These are phyloP conservation scores for Taxidea taxus DNA, from an alignment of 2,113 vertebrate species.

Conservation along the genomic window DNA sequence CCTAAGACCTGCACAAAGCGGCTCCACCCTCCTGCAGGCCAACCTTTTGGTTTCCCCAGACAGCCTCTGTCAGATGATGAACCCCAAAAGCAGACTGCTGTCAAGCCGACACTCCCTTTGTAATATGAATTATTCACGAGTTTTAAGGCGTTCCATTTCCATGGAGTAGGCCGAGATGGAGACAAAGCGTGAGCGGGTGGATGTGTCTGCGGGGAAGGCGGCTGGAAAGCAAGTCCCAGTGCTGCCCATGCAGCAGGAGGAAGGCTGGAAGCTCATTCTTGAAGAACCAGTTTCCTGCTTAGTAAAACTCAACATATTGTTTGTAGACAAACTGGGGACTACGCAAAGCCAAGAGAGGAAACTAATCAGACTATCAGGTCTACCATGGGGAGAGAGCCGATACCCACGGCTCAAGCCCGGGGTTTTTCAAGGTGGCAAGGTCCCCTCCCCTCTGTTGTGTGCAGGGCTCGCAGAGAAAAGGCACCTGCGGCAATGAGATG, in stretches of 20 bases:
- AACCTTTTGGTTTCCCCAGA: no score
- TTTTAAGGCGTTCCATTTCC: background rate
- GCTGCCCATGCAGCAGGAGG: background rate
- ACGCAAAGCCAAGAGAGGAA: background rate
- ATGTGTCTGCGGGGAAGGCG: background rate
- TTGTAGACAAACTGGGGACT: background rate
- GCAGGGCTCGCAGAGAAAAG: background rate
- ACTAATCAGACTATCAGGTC: background rate
- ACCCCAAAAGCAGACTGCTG: background rate
- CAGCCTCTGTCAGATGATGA: background rate
- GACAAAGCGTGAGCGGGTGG: background rate
- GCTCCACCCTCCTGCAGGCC: background rate
- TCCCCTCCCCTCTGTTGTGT: accelerated
- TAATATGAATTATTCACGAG: background rate
- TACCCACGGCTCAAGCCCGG: background rate
- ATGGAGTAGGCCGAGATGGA: background rate
- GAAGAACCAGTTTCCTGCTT: background rate
- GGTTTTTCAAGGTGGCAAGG: background rate
- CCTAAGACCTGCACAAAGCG: background rate
- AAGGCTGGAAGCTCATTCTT: background rate
- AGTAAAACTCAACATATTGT: background rate
- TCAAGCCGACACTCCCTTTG: background rate
- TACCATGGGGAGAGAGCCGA: accelerated
- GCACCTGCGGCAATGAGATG: accelerated
- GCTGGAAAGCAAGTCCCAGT: accelerated